Conservation (phyloP, 2,888 invertebrate genomes). For the Apamea sordens region DNA sequence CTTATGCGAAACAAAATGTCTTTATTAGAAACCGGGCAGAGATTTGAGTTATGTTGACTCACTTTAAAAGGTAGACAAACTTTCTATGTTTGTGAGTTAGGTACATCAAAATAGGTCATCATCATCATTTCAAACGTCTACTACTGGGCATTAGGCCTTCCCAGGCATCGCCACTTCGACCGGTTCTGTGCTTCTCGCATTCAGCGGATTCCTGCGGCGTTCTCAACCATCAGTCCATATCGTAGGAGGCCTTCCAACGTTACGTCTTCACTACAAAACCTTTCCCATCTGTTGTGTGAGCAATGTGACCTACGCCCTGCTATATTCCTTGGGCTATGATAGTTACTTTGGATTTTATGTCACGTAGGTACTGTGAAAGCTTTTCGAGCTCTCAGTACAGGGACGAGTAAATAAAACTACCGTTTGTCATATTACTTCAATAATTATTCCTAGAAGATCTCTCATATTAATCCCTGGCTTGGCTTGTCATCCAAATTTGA, state of each 20-base stretch:
- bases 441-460: too few relatives aligned
- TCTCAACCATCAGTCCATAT: not conserved
- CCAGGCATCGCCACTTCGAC: not conserved
- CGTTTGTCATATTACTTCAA: too few relatives aligned
- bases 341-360: not conserved
- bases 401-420: too few relatives aligned
- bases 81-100: not conserved
- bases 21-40: constrained; percentile 33
- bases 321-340: not conserved
- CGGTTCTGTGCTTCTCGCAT: not conserved
- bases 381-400: too few relatives aligned
- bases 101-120: not conserved
- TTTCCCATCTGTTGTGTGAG: too few relatives aligned
- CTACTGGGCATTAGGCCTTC: not conserved
- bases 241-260: not conserved
- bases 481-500: too few relatives aligned
- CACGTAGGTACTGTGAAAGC: too few relatives aligned
- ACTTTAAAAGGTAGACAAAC: constrained; percentile 1
- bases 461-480: too few relatives aligned
- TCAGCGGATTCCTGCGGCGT: not conserved
- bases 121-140: not conserved
- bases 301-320: not conserved
- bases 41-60: not conserved
- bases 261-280: not conserved
- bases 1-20: constrained; percentile 30